Base-by-base conservation (phyloP, 2,113 vertebrate genomes). In the Boulengeromyrus knoepffleri region DNA sequence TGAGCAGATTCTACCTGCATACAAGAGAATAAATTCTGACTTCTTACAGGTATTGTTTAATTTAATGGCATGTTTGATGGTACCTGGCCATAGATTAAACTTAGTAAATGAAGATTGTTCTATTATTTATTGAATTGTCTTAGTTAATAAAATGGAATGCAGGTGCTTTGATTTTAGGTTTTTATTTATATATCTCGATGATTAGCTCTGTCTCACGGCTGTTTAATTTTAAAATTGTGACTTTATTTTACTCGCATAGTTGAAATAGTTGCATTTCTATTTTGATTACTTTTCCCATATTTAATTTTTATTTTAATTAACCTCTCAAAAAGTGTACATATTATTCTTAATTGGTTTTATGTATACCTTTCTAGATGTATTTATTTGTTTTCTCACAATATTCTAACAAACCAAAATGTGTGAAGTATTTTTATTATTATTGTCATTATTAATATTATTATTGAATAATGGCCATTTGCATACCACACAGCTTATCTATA, bases 61-160 rank as follows among this genome's bases (percentile, higher is more conserved):
- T 91, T 89, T 90, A 90, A 91, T 91, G 89, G 92, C 92, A 91
- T 93, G 92, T 92, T 93, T 46, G 93, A 93, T 93, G 93, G 77
- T 94, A 94, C 92, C 89, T 90, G 92, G 93, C 94, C 94, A 95
- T 94, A 93, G 92, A 92, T 95, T 93, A 88, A 89, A 94, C 93
- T 90, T 92, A 92, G 94, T 96, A 95, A 96, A 95, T 96, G 95
- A 96, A 96, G 92, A 93, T 91, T 93, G 93, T 94, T 93, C 96
- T 96, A 96, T 96, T 96, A 94, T 94, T 93, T 95, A 94, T 93
- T 92, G 89, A 89, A 83, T 90, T 46, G 17, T 62, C 31, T 56
- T 89, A 89, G 83, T 87, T 85, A 45, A 88, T 62, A 46, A 89
- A 56, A 91, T 93, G 74, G 91, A 89, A 91, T 92, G 91, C 92